Base-by-base conservation (phyloP, 2,797 vertebrate genomes). In the Martes flavigula region DNA sequence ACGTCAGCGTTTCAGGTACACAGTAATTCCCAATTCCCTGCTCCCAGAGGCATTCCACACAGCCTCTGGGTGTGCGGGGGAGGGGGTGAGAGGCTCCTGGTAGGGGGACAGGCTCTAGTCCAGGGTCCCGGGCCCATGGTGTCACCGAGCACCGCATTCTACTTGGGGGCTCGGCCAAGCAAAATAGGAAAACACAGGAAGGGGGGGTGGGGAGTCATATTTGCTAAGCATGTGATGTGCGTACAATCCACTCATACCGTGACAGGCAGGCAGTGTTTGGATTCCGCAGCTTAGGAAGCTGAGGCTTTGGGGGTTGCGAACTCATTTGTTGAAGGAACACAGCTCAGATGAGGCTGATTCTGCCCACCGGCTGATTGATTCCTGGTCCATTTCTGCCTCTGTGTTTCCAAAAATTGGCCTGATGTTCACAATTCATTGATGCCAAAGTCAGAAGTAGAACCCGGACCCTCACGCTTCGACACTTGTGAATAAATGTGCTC, bases 1-100 rank as follows among this genome's bases (percentile, higher is more conserved):
- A 46, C 0, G 38, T 96, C 96, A 97, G 97, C 97, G 90, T n/a
- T 93, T 94, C 91, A 93, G 81, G 87, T 86, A 40, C 64, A 81
- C 35, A 10, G 79, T 81, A 88, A 89, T 84, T 93, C 70, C 86
- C 62, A 73, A 30, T 91, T 81, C 7, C 48, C 11, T 18, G 38
- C 13, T 89, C 92, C 95, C 95, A 3, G 14, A 48, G 58, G 85
- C 54, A 64, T 54, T 60, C 64, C 14, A n/a, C 48, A 77, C 30
- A 83, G 87, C 32, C 38, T 54, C 40, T 77, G 35, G 40, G 46
- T 10, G 60, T 56, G 8, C 4, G 7, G 40, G 35, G 25, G 18
- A 91, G 91, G 68, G 60, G 27, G 2, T 5, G 10, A 48, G 66
- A 46, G 38, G 21, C 62, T 3, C 60, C 27, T 3, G 15, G 40